These are phyloP conservation scores for Bellardia pandia DNA, from an alignment of 2,888 invertebrate species.

Conservation along the genomic window DNA sequence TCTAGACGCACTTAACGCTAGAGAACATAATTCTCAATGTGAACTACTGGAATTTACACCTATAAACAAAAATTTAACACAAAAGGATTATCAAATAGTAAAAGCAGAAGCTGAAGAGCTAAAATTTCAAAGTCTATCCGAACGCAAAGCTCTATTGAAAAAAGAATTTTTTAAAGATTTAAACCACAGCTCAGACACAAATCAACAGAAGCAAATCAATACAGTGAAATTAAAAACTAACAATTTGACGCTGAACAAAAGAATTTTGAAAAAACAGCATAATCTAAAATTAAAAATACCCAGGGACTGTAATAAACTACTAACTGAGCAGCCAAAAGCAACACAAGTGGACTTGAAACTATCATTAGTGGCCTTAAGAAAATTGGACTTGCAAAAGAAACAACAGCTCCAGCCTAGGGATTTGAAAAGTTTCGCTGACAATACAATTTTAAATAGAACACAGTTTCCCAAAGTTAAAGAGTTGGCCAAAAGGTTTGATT, in stretches of 20 bases:
- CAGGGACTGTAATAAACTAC: slow-evolving; percentile 52
- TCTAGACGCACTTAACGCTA: slow-evolving; percentile 54
- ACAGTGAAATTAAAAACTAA: slow-evolving; percentile 40
- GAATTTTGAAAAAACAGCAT: slow-evolving; percentile 63
- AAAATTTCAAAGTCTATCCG: slow-evolving; percentile 75
- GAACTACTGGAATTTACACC: slow-evolving; percentile 63
- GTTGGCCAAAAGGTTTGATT: slow-evolving; percentile 78
- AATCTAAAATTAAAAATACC: slow-evolving; percentile 70
- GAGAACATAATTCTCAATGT: slow-evolving; percentile 52
- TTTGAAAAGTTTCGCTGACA: neutral
- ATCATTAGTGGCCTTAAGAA: slow-evolving; percentile 72
- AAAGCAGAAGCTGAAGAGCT: slow-evolving; percentile 4
- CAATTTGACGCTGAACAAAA: slow-evolving; percentile 33
- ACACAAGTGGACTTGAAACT: slow-evolving; percentile 27
- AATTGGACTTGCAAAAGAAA: slow-evolving; percentile 71
- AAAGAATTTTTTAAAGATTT: slow-evolving; percentile 78
- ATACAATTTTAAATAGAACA: neutral
- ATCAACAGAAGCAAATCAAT: slow-evolving; percentile 2
- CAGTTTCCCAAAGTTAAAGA: slow-evolving; percentile 75
- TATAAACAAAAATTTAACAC: slow-evolving; percentile 21
- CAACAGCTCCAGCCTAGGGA: neutral
- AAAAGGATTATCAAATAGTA: slow-evolving; percentile 51
- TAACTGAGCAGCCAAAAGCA: slow-evolving; percentile 29
- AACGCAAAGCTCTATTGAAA: slow-evolving; percentile 78
- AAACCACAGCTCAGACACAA: slow-evolving; percentile 5